Base-by-base conservation (phyloP, 92 coral and sea anemone species). In the Hydrozoanthus gracilis region DNA sequence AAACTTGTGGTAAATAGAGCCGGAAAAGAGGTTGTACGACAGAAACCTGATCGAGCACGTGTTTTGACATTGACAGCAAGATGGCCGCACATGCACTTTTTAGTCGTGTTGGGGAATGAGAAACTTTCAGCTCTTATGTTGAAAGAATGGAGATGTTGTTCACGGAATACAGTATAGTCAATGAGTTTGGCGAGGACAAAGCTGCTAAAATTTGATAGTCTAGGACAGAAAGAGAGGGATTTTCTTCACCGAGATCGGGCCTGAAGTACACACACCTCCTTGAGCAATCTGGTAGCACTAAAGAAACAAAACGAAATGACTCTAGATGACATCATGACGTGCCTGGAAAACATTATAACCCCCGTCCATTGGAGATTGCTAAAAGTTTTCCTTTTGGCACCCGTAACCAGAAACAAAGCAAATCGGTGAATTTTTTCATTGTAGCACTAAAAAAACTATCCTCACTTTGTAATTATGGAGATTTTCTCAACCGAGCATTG, bases 91-190 rank as follows among this genome's bases (percentile, higher is more conserved):
- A 78, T 55, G 87, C 83, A 76, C 39, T 86, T 18, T 76, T 92
- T 56, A 89, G 88, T 27, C 75, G 88, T 7, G 87, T 92, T 17
- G 91, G 91, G 16, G 92, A 82, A 12, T 68, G 83, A 4, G 90
- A 92, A 71, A 87, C 86, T 52, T 92, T 90, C 66, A 71, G 46
- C 13, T 51, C 89, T 2, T 88, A 90, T 56, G 85, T 86, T 14
- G 95, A 93, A 66, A 72, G 90, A 60, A 80, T 90, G 82, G 93
- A 90, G 78, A 73, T 88, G 90, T 90, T 84, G 17, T 90, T 90
- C 76, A 76, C 68, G 12, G 95, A 88, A 18, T 90, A 93, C 84
- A 67, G 80, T 64, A 86, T 90, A 20, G 90, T 83, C 13, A 86
- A 87, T 52, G 55, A 49, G 51, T 48, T 82, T 15, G 90, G 93